Conservation (phyloP, 2,113 vertebrate species). For the Callipepla californica region DNA sequence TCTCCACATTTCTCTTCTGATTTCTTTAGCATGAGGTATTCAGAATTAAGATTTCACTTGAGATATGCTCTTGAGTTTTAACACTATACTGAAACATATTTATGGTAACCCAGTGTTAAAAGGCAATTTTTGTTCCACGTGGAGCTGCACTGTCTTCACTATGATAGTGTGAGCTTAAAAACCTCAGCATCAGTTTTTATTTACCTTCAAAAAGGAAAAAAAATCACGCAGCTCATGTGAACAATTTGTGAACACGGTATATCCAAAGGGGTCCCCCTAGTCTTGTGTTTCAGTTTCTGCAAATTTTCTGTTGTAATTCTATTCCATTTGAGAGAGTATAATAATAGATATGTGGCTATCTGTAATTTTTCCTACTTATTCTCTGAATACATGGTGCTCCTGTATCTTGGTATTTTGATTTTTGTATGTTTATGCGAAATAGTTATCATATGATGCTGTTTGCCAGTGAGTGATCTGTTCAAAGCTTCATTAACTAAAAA, state of each 20-base stretch:
- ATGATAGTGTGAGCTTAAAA: neutral
- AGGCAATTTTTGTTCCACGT: neutral
- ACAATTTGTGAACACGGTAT: neutral
- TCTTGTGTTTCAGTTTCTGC: neutral
- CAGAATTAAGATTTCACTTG: neutral
- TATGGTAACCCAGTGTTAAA: neutral
- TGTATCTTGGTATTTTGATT: neutral
- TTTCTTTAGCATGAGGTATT: neutral
- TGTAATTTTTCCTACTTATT: conserved; percentile 25
- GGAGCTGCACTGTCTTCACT: neutral
- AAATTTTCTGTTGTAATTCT: neutral
- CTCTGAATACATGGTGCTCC: neutral
- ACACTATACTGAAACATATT: neutral
- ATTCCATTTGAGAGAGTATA: conserved; percentile 13
- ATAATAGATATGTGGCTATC: conserved; percentile 35
- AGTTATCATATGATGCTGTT: neutral
- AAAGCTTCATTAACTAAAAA: conserved; percentile 37
- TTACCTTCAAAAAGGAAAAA: neutral
- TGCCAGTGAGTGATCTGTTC: neutral
- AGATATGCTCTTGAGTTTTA: neutral
- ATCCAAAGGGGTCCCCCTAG: neutral
- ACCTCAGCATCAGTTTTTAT: neutral
- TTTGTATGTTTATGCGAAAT: neutral
- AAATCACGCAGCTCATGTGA: neutral
- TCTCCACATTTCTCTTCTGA: neutral